Evolutionary conservation across 1,140 invertebrate species (phyloP), one percentile per base, ranked within the genome.

Genomic region (Trachelipus rathkii): DNA sequence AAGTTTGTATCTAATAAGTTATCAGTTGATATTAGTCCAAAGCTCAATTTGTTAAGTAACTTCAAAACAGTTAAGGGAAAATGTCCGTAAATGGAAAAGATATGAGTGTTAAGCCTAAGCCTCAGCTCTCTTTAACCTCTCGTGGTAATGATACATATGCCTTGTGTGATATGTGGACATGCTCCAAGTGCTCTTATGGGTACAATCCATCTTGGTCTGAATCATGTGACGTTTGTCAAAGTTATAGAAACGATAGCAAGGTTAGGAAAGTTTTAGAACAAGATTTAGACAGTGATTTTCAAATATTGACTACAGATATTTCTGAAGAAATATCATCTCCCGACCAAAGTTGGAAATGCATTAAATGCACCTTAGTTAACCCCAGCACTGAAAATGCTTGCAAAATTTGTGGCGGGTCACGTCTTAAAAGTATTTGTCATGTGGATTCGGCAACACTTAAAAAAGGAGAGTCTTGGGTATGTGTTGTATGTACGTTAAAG

Each of bases 351-450:
- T 96, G 94, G 94, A 91, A 92, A 7, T 95, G 94, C 84, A 90
- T 90, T 79, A 94, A 94, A 82, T 95, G 94, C 84, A 95, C 94
- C 0, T 86, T 95, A 68, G 87, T 94, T 4, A 95, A 95, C 85
- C 88, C 89, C 23, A 87, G 87, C 0, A 85, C 87, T 23, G 88
- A 89, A 9, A 87, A 89, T 72, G 90, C 89, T 0, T 95, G 94
- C 83, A 90, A 91, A 9, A 93, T 92, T 0, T 95, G 94, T 85
- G 92, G 92, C 24, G 92, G 92, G 15, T 93, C 92, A 0, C 91
- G 92, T 82, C 85, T 92, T 6, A 88, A 89, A 75, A 81, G 80
- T 68, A 78, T 81, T 69, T 77, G 80, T 67, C 77, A 81, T 44
- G 75, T 81, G 11, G 77, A 81, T 66, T 91, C 90, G 44, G 75